A percentile compares a stretch with the other conserved stretches of the same genome.
Evolutionary conservation across 2,888 invertebrate genomes (phyloP).

Genomic region (Himalopsyche kuldschensis): DNA sequence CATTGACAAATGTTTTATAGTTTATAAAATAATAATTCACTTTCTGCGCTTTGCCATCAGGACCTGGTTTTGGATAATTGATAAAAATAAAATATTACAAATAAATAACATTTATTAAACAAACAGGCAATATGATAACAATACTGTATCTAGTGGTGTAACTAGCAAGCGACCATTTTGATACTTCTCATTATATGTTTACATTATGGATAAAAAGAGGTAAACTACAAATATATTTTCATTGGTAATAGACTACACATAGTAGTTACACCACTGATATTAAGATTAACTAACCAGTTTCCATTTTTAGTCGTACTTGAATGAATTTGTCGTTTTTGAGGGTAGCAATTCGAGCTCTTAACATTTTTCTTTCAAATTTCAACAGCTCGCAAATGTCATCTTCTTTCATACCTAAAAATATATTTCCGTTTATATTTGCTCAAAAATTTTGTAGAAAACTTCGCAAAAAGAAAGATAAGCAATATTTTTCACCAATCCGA

Average conservation of each 20-base stretch:
- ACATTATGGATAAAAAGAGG: background rate
- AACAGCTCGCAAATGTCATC: conserved; percentile 88
- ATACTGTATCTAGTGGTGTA: too few species aligned
- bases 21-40: conserved; percentile 98
- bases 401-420: conserved; percentile 75
- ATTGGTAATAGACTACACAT: background rate
- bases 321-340: conserved; percentile 92
- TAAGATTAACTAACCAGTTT: conserved; percentile 67
- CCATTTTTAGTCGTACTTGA: conserved; percentile 90
- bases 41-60: conserved; percentile 92
- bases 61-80: conserved; percentile 46
- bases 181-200: background rate
- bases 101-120: background rate
- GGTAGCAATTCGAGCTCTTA: conserved; percentile 82
- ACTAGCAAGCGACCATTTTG: background rate
- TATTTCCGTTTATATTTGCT: background rate
- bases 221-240: background rate
- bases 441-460: background rate
- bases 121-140: too few species aligned
- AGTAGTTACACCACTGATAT: background rate
- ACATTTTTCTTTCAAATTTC: conserved; percentile 92
- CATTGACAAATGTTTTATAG: conserved; percentile 96
- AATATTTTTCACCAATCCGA: background rate
- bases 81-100: background rate
- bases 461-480: background rate